Evolutionary conservation across 1,140 invertebrate species (phyloP), one percentile per base, ranked within the genome.

Genomic region (Euschistus heros): DNA sequence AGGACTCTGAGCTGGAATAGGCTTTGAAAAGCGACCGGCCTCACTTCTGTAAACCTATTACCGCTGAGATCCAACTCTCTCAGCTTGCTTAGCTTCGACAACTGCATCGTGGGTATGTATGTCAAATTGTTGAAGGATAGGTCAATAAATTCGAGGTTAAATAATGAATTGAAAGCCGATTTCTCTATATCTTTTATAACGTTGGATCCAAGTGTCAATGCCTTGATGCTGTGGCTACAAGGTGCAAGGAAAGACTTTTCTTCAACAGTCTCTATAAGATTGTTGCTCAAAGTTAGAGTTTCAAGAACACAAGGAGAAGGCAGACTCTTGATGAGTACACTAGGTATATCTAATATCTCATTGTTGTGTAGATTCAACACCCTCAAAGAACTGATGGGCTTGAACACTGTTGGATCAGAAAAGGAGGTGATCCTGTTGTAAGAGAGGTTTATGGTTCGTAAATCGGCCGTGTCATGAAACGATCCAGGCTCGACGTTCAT

Each of bases 41-140:
- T 80, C 64, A 92, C 74, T 52, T 79, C 77, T 59, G 77, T 80
- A 68, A 93, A 81, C 62, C 84, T 85, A 77, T 93, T 93, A 47
- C 84, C 83, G 71, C 84, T 87, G 66, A 92, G 76, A 68, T 86
- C 82, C 66, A 92, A 79, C 71, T 81, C 81, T 50, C 82, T 82
- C 46, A 92, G 80, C 71, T 87, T 84, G 65, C 82, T 82, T 71
- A 92, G 77, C 76, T 87, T 87, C 7, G 86, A 81, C 47, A 92
- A 75, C 62, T 87, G 82, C 44, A 79, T 77, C 22, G 87, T 90
- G 62, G 89, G 89, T 62, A 92, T 82, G 61, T 78, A 77, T 66
- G 87, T 88, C 70, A 92, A 79, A 76, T 90, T 90, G 74, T 91
- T 91, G 70, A 88, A 84, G 62, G 87, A 86, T 62, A 95, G 75